Conservation (phyloP, 1,140 invertebrate species). For the Tigriopus japonicus region DNA sequence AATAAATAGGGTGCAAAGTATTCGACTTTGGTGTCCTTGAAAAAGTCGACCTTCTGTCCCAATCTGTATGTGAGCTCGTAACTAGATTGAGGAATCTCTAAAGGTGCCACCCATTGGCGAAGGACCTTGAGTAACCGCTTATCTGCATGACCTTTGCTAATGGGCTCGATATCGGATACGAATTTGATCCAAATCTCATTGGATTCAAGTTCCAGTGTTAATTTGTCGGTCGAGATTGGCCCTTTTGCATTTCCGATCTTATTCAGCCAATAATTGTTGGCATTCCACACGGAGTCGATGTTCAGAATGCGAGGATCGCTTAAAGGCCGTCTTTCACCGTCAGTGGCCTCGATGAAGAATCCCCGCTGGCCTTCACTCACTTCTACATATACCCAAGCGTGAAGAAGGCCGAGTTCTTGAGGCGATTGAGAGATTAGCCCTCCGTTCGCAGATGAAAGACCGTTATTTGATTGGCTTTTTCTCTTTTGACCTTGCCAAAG, state of each 20-base stretch:
- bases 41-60: not conserved
- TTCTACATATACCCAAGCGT: constrained; percentile 10
- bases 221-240: not conserved
- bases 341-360: constrained; percentile 6
- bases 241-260: not conserved
- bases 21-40: not conserved
- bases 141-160: not conserved
- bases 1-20: constrained; percentile 6
- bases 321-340: not conserved
- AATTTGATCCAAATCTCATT: not conserved
- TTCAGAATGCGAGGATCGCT: not conserved
- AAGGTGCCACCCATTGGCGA: not conserved
- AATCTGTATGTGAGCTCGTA: constrained; percentile 8
- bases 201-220: not conserved
- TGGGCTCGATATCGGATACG: not conserved
- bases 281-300: constrained; percentile 7
- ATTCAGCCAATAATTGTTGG: constrained; percentile 5
- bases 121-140: not conserved
- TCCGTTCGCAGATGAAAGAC: too few species aligned
- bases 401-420: not conserved
- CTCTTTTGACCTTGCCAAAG: too few species aligned
- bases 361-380: not conserved
- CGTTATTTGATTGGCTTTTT: too few species aligned
- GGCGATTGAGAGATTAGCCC: too few species aligned
- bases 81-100: not conserved